Conservation (phyloP, 2,888 invertebrate species). For the Apotomis turbidana region DNA sequence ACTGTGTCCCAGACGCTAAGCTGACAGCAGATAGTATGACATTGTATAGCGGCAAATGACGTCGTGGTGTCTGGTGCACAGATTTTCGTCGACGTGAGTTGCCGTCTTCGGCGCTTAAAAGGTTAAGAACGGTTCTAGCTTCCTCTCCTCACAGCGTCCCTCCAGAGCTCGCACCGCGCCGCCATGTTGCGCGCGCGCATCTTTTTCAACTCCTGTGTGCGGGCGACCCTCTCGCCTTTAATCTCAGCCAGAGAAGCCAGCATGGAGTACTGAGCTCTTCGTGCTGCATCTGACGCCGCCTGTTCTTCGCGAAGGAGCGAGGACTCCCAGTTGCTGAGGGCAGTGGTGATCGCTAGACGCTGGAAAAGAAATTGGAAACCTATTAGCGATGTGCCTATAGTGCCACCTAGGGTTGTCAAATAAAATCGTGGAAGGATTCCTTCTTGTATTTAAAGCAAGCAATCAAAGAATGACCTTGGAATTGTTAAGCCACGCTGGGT, state of each 20-base stretch:
- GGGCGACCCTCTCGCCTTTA: slow-evolving; percentile 52
- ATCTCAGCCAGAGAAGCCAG: slow-evolving; percentile 58
- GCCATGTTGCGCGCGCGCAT: slow-evolving; percentile 59
- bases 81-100: too few species aligned
- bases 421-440: too few species aligned
- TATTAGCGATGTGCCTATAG: neutral
- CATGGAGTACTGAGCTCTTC: slow-evolving; percentile 60
- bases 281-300: slow-evolving; percentile 57
- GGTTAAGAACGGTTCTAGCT: neutral
- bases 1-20: too few species aligned
- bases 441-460: too few species aligned
- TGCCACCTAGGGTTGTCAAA: too few species aligned
- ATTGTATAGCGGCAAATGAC: too few species aligned
- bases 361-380: slow-evolving; percentile 45
- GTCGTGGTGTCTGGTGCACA: too few species aligned
- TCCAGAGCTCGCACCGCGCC: slow-evolving; percentile 60
- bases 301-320: slow-evolving; percentile 61
- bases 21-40: too few species aligned
- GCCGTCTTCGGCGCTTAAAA: too few species aligned
- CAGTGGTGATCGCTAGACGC: slow-evolving; percentile 70
- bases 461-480: too few species aligned
- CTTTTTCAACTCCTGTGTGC: slow-evolving; percentile 51
- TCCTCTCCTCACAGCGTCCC: slow-evolving; percentile 59
- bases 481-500: too few species aligned
- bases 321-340: slow-evolving; percentile 67